A percentile compares a stretch with the other conserved stretches of the same genome.
These are phyloP conservation scores for Myiopsitta monachus DNA, from an alignment of 2,113 vertebrate species.

Conservation along the genomic window DNA sequence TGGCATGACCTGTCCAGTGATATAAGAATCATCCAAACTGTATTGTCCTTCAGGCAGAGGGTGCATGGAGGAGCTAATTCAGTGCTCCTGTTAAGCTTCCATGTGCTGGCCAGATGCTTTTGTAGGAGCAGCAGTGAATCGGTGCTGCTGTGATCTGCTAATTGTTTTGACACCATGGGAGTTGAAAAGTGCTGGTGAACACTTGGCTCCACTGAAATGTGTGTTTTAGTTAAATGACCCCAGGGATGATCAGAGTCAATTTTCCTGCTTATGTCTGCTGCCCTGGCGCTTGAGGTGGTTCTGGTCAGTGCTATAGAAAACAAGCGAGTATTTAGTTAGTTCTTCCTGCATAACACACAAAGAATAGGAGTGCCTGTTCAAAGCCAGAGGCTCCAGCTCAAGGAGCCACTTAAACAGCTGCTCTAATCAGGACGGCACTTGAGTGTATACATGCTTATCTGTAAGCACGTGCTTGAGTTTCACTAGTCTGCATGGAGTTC, in stretches of 20 bases:
- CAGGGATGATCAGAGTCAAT: slow-evolving; percentile 54
- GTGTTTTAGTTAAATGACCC: slow-evolving; percentile 56
- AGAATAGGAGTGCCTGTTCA: slow-evolving; percentile 7
- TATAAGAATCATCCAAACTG: background rate
- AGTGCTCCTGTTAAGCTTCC: background rate
- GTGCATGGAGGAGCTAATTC: background rate
- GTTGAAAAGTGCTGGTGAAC: slow-evolving; percentile 31
- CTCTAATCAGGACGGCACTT: slow-evolving; percentile 23
- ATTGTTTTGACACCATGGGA: slow-evolving; percentile 62
- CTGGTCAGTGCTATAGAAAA: slow-evolving; percentile 51
- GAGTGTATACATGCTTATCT: slow-evolving; percentile 4
- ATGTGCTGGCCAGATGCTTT: slow-evolving; percentile 54
- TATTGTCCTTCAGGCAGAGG: background rate
- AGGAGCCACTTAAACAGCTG: slow-evolving; percentile 27
- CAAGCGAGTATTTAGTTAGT: slow-evolving; percentile 1
- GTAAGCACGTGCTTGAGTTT: slow-evolving; percentile 18
- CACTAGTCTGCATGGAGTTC: background rate
- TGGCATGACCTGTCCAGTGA: background rate
- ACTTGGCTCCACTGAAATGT: slow-evolving; percentile 46
- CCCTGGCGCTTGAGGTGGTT: slow-evolving; percentile 23
- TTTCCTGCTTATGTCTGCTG: slow-evolving; percentile 45
- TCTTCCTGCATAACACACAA: background rate
- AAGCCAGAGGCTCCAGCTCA: background rate
- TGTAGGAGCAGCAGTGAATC: background rate
- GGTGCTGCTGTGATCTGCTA: slow-evolving; percentile 34